Percentiles rank a stretch among this genome's conserved stretches.
Evolutionary conservation across 37 sponge, comb jelly and placozoan species (phyloP).

Genomic region (Aplysina aerophoba): DNA sequence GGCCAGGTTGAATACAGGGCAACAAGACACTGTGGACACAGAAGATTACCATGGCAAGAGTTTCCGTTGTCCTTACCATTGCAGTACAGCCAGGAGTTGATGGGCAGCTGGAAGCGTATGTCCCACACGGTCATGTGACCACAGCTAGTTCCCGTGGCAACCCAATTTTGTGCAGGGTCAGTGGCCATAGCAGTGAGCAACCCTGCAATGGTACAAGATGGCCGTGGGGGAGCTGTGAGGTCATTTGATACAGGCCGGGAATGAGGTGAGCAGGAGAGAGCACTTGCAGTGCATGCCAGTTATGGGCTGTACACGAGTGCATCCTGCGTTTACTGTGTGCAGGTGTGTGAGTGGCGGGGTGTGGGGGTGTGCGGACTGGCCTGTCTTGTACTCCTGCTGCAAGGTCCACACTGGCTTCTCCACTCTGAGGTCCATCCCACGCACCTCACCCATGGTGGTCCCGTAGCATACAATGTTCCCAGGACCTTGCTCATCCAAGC

Average conservation of each 20-base stretch:
- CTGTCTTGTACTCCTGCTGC: slow-evolving; percentile 12
- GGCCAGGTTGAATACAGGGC: no score
- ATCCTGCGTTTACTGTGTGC: no score
- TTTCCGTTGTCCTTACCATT: neutral
- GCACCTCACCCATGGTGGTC: slow-evolving; percentile 71
- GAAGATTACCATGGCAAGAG: no score
- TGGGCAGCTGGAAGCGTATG: slow-evolving; percentile 92
- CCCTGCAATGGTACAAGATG: slow-evolving; percentile 43
- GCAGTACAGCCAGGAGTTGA: slow-evolving; percentile 75
- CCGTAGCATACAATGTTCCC: slow-evolving; percentile 64
- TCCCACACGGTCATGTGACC: slow-evolving; percentile 95
- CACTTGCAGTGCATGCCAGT: no score
- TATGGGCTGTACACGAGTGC: no score
- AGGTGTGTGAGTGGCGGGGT: no score
- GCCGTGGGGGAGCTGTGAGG: no score
- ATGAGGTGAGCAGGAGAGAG: no score
- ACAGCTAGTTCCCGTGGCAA: slow-evolving; percentile 81
- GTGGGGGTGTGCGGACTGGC: neutral
- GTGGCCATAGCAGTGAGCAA: slow-evolving; percentile 72
- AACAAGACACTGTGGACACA: no score
- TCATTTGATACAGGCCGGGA: no score
- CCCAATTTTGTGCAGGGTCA: slow-evolving; percentile 82
- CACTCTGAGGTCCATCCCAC: slow-evolving; percentile 73
- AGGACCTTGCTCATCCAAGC: slow-evolving; percentile 43
- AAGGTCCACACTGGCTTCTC: slow-evolving; percentile 54